Conservation (phyloP, 2,888 invertebrate genomes). For the Lasioglossum calceatum region DNA sequence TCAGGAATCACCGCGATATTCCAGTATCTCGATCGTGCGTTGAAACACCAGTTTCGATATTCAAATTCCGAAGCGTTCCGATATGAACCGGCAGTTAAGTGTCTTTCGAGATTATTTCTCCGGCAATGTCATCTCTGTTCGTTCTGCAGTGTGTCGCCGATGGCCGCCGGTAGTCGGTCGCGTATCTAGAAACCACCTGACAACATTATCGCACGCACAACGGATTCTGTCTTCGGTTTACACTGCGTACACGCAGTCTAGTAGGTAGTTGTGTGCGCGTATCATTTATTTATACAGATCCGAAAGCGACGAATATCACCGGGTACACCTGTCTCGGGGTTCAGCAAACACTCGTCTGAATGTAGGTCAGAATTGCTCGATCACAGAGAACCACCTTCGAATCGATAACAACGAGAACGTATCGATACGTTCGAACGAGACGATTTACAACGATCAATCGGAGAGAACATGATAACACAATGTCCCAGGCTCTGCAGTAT, state of each 20-base stretch:
- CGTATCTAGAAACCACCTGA: slow-evolving; percentile 27
- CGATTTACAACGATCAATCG: not conserved
- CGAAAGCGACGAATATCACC: not conserved
- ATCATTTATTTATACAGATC: not conserved
- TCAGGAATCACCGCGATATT: slow-evolving; percentile 10
- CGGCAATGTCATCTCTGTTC: slow-evolving; percentile 14
- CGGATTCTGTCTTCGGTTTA: not conserved
- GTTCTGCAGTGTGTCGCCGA: slow-evolving; percentile 9
- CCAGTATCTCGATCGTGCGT: not conserved
- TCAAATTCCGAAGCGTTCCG: slow-evolving; percentile 9
- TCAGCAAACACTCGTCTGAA: not conserved
- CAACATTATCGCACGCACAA: slow-evolving; percentile 13
- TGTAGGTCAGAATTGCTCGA: not conserved
- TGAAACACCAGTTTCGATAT: not conserved
- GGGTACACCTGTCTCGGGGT: not conserved
- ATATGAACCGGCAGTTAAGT: slow-evolving; percentile 1
- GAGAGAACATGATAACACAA: slow-evolving; percentile 14
- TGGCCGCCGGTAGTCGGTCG: slow-evolving; percentile 20
- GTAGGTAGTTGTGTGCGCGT: not conserved
- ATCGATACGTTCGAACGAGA: slow-evolving; percentile 6
- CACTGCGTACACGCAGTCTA: not conserved
- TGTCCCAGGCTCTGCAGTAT: slow-evolving; percentile 3
- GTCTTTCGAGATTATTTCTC: not conserved
- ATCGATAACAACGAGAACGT: slow-evolving; percentile 14
- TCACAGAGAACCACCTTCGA: not conserved